A percentile compares a stretch with the other conserved stretches of the same genome.
Conservation (phyloP, 1,140 invertebrate genomes). For the Elymnias hypermnestra region DNA sequence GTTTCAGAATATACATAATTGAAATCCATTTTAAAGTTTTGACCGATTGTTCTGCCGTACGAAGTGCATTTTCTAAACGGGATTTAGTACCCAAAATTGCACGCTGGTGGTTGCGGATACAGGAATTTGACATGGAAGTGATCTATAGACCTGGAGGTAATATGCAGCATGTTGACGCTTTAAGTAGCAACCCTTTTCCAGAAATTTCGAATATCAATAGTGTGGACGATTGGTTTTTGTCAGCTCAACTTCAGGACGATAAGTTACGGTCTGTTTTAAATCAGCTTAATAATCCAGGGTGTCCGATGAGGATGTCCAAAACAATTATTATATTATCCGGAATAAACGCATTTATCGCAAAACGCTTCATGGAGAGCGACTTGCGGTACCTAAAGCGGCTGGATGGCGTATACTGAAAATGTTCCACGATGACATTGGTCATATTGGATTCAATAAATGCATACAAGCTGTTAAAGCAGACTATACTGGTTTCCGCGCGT, state of each 20-base stretch:
- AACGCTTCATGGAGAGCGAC: constrained; percentile 26
- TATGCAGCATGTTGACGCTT: neutral
- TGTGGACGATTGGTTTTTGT: constrained; percentile 23
- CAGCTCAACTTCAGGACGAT: constrained; percentile 21
- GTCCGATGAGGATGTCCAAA: no score
- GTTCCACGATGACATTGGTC: constrained; percentile 28
- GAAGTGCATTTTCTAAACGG: constrained; percentile 34
- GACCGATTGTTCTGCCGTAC: constrained; percentile 49
- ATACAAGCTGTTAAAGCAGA: constrained; percentile 22
- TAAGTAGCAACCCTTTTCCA: neutral
- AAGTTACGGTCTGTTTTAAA: constrained; percentile 11
- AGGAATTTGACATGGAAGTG: neutral
- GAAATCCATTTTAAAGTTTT: constrained; percentile 31
- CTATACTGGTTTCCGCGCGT: constrained; percentile 31
- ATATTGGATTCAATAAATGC: constrained; percentile 22
- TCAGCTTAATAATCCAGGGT: neutral
- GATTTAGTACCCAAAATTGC: constrained; percentile 42
- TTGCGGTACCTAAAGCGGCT: constrained; percentile 29
- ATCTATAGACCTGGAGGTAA: neutral
- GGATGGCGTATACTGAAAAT: constrained; percentile 28
- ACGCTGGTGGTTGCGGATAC: no score
- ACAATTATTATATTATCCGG: neutral
- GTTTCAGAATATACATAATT: constrained; percentile 48
- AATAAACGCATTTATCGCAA: constrained; percentile 20
- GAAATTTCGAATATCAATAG: no score